phyloP scores from a whole-genome alignment of 2,113 vertebrate species.

The Nesogale talazaci region DNA sequence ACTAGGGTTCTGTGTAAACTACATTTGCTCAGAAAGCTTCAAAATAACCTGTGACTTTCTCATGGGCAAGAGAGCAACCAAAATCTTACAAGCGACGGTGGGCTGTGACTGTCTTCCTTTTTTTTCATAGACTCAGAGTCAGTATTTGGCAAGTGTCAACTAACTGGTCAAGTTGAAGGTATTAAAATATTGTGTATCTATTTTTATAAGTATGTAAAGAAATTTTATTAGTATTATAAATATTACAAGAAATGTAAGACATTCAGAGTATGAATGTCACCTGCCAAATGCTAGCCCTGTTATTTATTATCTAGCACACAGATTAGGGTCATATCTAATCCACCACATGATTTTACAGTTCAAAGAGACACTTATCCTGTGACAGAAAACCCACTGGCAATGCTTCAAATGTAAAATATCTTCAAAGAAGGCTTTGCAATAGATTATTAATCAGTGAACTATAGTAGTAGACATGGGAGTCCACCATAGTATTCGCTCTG shows the following conservation, averaged over 20 bases:
- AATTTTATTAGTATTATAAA: too few relatives aligned
- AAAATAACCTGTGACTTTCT: slow-evolving; percentile 49
- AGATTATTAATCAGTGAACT: neutral
- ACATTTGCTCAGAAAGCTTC: slow-evolving; percentile 17
- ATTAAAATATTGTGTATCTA: neutral
- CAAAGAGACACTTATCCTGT: slow-evolving; percentile 3
- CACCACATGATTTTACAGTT: slow-evolving; percentile 38
- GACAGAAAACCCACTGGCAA: slow-evolving; percentile 48
- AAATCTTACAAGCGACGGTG: neutral
- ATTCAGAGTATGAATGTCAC: slow-evolving; percentile 45
- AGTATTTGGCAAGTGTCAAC: neutral
- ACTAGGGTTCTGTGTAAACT: slow-evolving; percentile 16
- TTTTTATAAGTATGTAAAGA: slow-evolving; percentile 2
- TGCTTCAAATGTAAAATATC: slow-evolving; percentile 5
- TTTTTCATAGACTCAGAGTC: neutral
- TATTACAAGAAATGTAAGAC: neutral
- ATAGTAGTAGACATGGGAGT: neutral
- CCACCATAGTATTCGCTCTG: neutral
- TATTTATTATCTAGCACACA: slow-evolving; percentile 19
- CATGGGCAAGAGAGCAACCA: neutral
- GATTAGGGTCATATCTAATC: neutral
- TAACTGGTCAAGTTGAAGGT: slow-evolving; percentile 13
- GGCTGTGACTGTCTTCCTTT: neutral
- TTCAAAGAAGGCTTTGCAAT: neutral
- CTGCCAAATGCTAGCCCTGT: slow-evolving; percentile 5